phyloP scores from a whole-genome alignment of 2,113 vertebrate species.

The Hylia prasina region DNA sequence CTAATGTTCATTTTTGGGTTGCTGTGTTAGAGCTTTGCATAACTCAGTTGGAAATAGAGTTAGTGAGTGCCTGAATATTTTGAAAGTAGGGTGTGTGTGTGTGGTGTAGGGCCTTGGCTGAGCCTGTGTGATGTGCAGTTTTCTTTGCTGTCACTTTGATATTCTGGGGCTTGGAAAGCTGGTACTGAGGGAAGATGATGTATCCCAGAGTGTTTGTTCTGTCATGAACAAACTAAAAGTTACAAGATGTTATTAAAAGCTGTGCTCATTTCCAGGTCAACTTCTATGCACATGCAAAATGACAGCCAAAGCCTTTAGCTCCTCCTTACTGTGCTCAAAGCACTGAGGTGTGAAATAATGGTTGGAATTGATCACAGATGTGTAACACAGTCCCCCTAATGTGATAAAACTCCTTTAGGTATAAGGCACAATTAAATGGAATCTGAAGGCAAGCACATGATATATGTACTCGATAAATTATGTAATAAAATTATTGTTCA shows the following conservation, averaged over 20 bases:
- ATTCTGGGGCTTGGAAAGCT: not conserved
- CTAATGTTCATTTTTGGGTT: not conserved
- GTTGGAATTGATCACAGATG: conserved; percentile 11
- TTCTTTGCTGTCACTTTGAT: not conserved
- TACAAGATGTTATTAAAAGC: not conserved
- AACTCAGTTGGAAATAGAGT: not conserved
- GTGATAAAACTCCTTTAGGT: conserved; percentile 3
- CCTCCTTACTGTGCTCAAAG: conserved; percentile 31
- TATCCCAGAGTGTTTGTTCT: not conserved
- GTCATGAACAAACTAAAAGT: not conserved
- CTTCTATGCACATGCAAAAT: not conserved
- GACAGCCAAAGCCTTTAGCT: conserved; percentile 18
- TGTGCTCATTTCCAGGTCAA: not conserved
- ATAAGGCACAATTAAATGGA: not conserved
- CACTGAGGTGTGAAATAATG: conserved; percentile 55
- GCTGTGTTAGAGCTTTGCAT: not conserved
- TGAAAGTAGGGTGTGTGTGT: not conserved
- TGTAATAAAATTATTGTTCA: conserved; percentile 13
- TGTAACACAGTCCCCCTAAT: not conserved
- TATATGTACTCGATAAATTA: not conserved
- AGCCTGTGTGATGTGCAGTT: not conserved
- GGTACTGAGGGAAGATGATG: not conserved
- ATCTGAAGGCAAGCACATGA: not conserved
- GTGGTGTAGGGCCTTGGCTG: not conserved
- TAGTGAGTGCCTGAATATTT: not conserved